Evolutionary conservation across 2,113 vertebrate species (phyloP).

Genomic region (Oreotrochilus melanogaster): DNA sequence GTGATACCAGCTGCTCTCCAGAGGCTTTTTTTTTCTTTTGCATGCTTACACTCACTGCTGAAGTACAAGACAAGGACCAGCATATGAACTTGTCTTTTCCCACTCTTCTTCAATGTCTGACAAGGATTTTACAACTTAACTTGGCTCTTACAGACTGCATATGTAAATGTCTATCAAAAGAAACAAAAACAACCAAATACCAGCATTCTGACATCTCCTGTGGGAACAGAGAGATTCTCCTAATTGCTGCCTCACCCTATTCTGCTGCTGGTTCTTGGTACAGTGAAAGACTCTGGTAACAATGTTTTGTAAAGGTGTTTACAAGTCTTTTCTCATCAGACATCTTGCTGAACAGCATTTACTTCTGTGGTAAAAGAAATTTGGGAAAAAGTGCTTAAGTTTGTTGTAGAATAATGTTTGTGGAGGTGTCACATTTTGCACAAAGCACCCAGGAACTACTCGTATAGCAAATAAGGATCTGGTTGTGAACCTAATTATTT

Average conservation of each 20-base stretch:
- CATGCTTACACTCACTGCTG: fast-evolving
- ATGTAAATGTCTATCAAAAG: not conserved
- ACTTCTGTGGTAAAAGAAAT: not conserved
- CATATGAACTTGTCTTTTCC: not conserved
- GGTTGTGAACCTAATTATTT: not conserved
- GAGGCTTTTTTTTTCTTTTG: not conserved
- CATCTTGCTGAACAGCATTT: not conserved
- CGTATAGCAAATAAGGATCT: not conserved
- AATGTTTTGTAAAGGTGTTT: not conserved
- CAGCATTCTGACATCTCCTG: not conserved
- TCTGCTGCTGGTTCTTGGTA: not conserved
- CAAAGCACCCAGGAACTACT: not conserved
- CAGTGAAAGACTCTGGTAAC: not conserved
- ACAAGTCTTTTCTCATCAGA: not conserved
- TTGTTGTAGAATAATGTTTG: not conserved
- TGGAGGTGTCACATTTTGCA: not conserved
- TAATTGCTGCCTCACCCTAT: not conserved
- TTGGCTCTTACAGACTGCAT: not conserved
- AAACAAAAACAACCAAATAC: not conserved
- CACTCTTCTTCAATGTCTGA: not conserved
- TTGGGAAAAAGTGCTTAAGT: not conserved
- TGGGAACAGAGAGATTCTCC: not conserved
- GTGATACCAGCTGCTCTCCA: not conserved
- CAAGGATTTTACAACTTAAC: not conserved
- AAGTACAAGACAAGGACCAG: not conserved